Evolutionary conservation across 2,888 invertebrate species (phyloP).

Genomic region (Drosophila helvetica): DNA sequence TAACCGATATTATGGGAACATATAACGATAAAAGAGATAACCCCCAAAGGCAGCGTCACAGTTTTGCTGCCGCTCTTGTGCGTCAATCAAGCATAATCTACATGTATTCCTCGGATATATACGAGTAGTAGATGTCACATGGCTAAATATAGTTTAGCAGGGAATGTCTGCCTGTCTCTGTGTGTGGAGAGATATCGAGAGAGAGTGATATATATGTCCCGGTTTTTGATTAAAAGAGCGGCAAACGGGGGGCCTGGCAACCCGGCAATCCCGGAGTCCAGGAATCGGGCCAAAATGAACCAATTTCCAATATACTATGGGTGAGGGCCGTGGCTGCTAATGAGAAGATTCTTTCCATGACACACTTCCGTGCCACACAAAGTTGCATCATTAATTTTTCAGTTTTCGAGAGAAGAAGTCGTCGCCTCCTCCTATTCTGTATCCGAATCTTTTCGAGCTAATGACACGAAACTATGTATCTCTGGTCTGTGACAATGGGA

Average conservation of each 20-base stretch:
- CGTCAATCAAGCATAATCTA: conserved; percentile 67
- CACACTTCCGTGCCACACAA: conserved; percentile 66
- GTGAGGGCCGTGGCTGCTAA: conserved; percentile 51
- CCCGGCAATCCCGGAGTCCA: not conserved
- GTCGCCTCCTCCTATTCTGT: conserved; percentile 10
- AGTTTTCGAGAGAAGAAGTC: conserved; percentile 40
- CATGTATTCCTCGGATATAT: conserved; percentile 23
- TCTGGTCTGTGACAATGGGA: conserved; percentile 56
- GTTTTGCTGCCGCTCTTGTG: conserved; percentile 53
- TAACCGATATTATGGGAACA: conserved; percentile 17
- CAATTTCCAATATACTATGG: conserved; percentile 34
- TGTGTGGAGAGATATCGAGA: conserved; percentile 36
- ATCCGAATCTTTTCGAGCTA: conserved; percentile 45
- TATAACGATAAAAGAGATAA: conserved; percentile 54
- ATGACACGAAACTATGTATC: conserved; percentile 60
- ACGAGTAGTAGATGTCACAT: conserved; percentile 41
- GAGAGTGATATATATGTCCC: conserved; percentile 41
- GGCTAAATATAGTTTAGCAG: conserved; percentile 63
- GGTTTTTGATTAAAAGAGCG: conserved; percentile 54
- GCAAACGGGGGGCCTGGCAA: conserved; percentile 36
- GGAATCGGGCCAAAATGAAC: conserved; percentile 28
- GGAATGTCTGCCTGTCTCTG: conserved; percentile 11
- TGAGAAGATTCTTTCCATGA: conserved; percentile 73
- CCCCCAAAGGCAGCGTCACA: conserved; percentile 62
- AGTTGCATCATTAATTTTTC: conserved; percentile 79